phyloP scores from a whole-genome alignment of 2,888 invertebrate species.

The Fissipunctia ypsillon region DNA sequence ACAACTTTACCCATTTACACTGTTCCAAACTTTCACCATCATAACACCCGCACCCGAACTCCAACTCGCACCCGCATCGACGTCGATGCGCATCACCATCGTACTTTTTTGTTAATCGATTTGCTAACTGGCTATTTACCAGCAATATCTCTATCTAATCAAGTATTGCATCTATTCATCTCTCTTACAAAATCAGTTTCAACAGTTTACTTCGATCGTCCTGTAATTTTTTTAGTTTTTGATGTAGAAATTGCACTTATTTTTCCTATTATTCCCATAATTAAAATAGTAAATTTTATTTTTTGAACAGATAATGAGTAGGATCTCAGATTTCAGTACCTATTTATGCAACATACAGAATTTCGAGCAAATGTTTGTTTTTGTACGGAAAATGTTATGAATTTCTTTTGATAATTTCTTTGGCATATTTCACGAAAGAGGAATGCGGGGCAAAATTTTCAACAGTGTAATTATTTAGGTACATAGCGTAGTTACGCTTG shows the following conservation, averaged over 20 bases:
- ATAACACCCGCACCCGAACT: constrained; percentile 77
- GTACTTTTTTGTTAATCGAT: constrained; percentile 41
- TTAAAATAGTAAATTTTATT: too few relatives aligned
- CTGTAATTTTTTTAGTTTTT: too few relatives aligned
- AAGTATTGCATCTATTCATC: background rate
- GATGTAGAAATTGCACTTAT: too few relatives aligned
- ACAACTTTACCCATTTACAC: constrained; percentile 89
- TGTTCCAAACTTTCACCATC: constrained; percentile 87
- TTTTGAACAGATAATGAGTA: constrained; percentile 4
- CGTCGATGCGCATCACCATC: constrained; percentile 62
- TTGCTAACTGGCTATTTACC: constrained; percentile 30
- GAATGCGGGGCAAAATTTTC: constrained; percentile 73
- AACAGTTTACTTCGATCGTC: constrained; percentile 1
- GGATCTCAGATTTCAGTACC: constrained; percentile 9
- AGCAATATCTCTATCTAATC: background rate
- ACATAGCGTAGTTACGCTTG: constrained; percentile 73
- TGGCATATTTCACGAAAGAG: constrained; percentile 74
- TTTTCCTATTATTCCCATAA: too few relatives aligned
- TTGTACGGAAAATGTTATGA: constrained; percentile 57
- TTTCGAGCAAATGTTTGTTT: constrained; percentile 39
- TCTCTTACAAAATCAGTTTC: background rate
- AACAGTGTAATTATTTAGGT: constrained; percentile 79
- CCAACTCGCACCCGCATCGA: constrained; percentile 58
- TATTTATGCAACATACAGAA: constrained; percentile 18
- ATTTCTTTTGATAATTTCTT: constrained; percentile 68